Conservation (phyloP, 2,113 vertebrate species). For the Lagopus muta region DNA sequence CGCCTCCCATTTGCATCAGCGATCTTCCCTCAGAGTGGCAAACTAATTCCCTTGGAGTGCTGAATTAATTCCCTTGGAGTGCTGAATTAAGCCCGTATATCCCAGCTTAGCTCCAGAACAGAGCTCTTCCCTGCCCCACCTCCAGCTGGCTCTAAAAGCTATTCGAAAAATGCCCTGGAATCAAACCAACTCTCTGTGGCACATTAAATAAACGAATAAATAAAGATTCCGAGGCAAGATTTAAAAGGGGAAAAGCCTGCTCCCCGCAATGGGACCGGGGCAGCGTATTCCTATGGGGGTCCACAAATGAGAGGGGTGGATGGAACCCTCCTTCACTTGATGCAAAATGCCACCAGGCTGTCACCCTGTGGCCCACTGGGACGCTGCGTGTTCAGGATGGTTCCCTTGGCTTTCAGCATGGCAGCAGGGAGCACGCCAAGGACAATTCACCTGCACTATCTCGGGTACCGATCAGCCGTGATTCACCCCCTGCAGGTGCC, state of each 20-base stretch:
- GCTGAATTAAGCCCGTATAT: not conserved
- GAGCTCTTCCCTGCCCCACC: not conserved
- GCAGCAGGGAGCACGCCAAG: not conserved
- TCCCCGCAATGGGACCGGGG: not conserved
- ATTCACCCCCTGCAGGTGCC: conserved; percentile 43
- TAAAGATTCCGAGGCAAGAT: not conserved
- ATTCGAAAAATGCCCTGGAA: not conserved
- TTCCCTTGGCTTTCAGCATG: not conserved
- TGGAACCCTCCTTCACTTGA: not conserved
- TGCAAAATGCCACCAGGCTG: accelerated
- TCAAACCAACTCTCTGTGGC: not conserved
- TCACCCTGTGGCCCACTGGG: accelerated
- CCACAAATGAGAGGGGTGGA: not conserved
- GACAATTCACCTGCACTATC: not conserved
- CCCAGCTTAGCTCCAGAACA: not conserved
- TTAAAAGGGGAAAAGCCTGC: not conserved
- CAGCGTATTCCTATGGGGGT: accelerated
- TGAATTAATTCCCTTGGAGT: not conserved
- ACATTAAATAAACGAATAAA: accelerated
- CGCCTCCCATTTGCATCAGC: not conserved
- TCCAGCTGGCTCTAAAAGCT: not conserved
- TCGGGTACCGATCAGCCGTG: not conserved
- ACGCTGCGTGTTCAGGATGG: accelerated
- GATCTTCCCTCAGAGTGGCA: not conserved
- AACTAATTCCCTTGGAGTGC: not conserved